phyloP scores from a whole-genome alignment of 2,113 vertebrate genomes.

The Eulemur macaco region DNA sequence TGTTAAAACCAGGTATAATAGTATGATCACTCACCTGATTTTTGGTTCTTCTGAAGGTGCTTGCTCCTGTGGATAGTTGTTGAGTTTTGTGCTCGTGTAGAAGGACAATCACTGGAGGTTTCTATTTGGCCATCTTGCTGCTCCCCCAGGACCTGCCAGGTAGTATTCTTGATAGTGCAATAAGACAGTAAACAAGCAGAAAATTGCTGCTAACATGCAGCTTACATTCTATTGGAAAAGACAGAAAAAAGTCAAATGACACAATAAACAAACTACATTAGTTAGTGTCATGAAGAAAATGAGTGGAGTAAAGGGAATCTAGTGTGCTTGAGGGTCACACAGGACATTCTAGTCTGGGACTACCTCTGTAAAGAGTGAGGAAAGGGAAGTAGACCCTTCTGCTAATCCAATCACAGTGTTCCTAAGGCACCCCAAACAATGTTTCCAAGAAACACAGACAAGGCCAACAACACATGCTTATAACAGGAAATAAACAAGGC shows the following conservation, averaged over 20 bases:
- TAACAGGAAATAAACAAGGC: not conserved
- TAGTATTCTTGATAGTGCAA: not conserved
- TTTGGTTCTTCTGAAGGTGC: no score
- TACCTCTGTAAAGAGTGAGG: not conserved
- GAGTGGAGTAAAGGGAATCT: not conserved
- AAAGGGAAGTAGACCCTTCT: not conserved
- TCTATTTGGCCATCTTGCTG: no score
- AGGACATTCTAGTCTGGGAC: not conserved
- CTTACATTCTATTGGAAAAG: not conserved
- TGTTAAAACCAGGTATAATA: no score
- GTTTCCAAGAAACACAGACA: not conserved
- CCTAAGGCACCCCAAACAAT: not conserved
- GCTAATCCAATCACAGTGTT: not conserved
- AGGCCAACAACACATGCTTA: not conserved
- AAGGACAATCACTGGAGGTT: no score
- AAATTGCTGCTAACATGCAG: not conserved
- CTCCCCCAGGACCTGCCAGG: no score
- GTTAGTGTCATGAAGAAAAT: not conserved
- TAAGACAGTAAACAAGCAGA: not conserved
- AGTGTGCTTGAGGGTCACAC: not conserved
- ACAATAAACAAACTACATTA: not conserved
- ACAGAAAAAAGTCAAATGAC: not conserved
- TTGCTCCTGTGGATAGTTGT: no score
- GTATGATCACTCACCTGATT: no score
- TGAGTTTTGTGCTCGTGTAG: no score